Conservation (phyloP, 1,140 invertebrate species). For the Drosophila leontia region DNA sequence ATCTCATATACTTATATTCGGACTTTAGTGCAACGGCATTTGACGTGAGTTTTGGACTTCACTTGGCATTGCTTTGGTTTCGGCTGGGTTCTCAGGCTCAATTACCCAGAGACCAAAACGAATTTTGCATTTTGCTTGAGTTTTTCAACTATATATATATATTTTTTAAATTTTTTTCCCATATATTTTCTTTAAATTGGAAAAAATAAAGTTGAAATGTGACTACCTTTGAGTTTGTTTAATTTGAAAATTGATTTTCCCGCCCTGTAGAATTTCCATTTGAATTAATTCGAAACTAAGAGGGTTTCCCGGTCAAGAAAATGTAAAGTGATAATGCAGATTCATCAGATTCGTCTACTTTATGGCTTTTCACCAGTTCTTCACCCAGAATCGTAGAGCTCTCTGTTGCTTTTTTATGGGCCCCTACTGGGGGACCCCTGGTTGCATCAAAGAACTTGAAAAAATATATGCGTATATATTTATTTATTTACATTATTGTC, state of each 20-base stretch:
- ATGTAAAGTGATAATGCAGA: constrained; percentile 53
- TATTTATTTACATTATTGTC: constrained; percentile 37
- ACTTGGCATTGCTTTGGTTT: constrained; percentile 18
- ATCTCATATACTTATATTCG: constrained; percentile 39
- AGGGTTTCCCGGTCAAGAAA: constrained; percentile 40
- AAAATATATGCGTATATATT: constrained; percentile 25
- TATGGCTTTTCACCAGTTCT: constrained; percentile 15
- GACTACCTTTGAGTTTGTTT: constrained; percentile 12
- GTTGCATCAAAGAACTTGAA: constrained; percentile 30
- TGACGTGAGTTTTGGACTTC: constrained; percentile 8
- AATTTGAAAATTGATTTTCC: constrained; percentile 5
- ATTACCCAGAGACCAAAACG: constrained; percentile 29
- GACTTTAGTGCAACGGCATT: constrained; percentile 16
- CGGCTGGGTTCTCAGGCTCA: constrained; percentile 40
- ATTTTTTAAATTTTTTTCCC: too few relatives aligned
- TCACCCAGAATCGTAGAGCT: constrained; percentile 1
- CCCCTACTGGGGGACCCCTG: background rate
- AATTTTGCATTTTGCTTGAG: constrained; percentile 37
- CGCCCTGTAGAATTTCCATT: constrained; percentile 22
- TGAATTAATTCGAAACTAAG: constrained; percentile 28
- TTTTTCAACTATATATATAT: background rate
- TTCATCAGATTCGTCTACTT: constrained; percentile 45
- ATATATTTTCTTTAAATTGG: background rate
- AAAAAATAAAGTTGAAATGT: background rate
- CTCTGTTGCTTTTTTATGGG: constrained; percentile 14